Conservation (phyloP, 1,140 invertebrate genomes). For the Zaprionus nigranus region DNA sequence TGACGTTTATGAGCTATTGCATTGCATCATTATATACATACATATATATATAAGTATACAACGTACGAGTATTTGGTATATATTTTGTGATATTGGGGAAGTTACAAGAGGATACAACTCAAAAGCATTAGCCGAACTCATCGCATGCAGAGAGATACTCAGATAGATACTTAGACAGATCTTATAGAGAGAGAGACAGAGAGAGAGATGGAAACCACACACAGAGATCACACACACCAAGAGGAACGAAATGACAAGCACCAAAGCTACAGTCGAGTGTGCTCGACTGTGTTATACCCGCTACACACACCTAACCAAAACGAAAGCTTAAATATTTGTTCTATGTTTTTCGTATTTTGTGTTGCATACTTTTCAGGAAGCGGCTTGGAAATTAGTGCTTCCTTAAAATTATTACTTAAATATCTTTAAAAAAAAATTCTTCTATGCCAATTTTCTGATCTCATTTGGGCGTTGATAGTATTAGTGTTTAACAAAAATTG, state of each 20-base stretch:
- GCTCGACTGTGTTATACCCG: no score
- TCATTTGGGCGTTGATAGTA: no score
- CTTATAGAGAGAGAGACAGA: constrained; percentile 20
- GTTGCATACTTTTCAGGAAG: no score
- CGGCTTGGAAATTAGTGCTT: no score
- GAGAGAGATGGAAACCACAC: constrained; percentile 30
- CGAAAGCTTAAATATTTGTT: no score
- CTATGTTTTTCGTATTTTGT: no score
- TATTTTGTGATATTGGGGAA: constrained; percentile 47
- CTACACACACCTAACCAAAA: no score
- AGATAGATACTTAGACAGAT: not conserved
- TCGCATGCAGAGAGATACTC: constrained; percentile 55
- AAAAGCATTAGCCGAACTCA: constrained; percentile 76
- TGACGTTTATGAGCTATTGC: constrained; percentile 84
- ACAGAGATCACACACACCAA: constrained; percentile 35
- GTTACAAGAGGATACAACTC: constrained; percentile 66
- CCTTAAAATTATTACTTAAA: no score
- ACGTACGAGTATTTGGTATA: constrained; percentile 57
- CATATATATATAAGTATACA: constrained; percentile 65
- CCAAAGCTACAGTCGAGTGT: no score
- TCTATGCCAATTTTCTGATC: no score
- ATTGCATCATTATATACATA: constrained; percentile 55
- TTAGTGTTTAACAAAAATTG: no score
- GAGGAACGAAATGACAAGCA: constrained; percentile 1
- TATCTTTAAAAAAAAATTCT: no score